phyloP scores from a whole-genome alignment of 2,797 vertebrate genomes.

The Yasuhikotakia modesta region DNA sequence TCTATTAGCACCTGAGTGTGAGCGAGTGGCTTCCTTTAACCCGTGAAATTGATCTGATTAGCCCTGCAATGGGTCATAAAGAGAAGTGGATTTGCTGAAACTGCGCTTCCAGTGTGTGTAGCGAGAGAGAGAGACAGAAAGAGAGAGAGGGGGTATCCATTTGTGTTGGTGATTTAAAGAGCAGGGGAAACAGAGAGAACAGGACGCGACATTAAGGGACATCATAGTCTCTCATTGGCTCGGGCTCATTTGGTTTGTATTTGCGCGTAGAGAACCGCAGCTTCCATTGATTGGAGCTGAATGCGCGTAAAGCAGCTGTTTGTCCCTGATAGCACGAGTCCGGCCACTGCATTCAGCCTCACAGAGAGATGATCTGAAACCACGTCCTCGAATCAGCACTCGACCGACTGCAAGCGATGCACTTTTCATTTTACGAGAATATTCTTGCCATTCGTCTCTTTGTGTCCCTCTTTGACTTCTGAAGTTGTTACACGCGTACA shows the following conservation, averaged over 20 bases:
- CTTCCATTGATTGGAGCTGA: constrained; percentile 60
- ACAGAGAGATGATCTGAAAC: constrained; percentile 50
- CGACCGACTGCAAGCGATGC: constrained; percentile 42
- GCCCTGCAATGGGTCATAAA: constrained; percentile 71
- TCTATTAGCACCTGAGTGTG: constrained; percentile 72
- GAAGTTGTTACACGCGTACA: constrained; percentile 26
- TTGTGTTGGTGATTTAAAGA: constrained; percentile 56
- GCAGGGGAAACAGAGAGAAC: constrained; percentile 49
- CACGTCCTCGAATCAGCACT: constrained; percentile 50
- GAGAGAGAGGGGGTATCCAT: background rate
- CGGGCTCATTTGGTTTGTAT: constrained; percentile 51
- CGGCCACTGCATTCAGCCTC: constrained; percentile 39
- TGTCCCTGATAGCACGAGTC: constrained; percentile 52
- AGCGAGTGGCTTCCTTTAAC: constrained; percentile 65
- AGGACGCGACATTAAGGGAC: constrained; percentile 64
- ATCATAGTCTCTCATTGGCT: constrained; percentile 59
- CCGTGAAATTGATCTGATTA: constrained; percentile 84
- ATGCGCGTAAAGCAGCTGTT: constrained; percentile 58
- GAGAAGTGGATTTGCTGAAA: constrained; percentile 66
- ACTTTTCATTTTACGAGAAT: constrained; percentile 34
- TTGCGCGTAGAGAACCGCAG: constrained; percentile 47
- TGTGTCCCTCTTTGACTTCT: constrained; percentile 35
- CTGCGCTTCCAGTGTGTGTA: constrained; percentile 59
- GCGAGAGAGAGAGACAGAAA: background rate
- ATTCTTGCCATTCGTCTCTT: constrained; percentile 28